Base-by-base conservation (phyloP, 2,888 invertebrate genomes). In the Temnothorax ravouxi region DNA sequence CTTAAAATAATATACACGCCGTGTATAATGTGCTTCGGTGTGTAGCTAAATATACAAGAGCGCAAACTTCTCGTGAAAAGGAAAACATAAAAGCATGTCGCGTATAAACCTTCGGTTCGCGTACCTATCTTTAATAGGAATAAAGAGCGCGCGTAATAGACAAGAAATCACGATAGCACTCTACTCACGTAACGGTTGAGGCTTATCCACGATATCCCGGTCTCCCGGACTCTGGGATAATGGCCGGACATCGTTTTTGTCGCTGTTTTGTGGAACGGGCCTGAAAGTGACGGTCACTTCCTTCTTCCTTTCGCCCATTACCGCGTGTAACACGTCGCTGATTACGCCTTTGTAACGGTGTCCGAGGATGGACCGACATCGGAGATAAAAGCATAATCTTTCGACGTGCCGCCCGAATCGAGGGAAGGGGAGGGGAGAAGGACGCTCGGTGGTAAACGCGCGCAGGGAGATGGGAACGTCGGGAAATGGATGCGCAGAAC, bases 161-260 rank as follows among this genome's bases (percentile, higher is more conserved):
- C 90, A 88, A 86, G 88, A 89, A 92, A 88, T 88, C 86, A 87
- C 50, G 87, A 87, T 89, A 91, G 86, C 88, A 89, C 87, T 87
- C 87, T 61, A 79, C 91, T 90, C 91, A 90, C 92, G 92, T 93
- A 91, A 89, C 86, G 84, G 89, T 88, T 88, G 89, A 92, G 92
- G 92, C 92, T 92, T 92, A 91, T 92, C 92, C 86, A 87, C 84
- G 83, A 89, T 83, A 80, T 62, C 18, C 85, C 41, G 82, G 88
- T 87, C 11, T 18, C 56, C 34, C 86, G 83, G 88, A 90, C 88
- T 87, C 84, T 69, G 84, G 87, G 85, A 82, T 80, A 87, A 85
- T 87, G 87, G 86, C 86, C 90, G 88, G 89, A 91, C 89, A 86
- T 86, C 89, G 91, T 92, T 92, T 92, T 92, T 92, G 90, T 87